These are phyloP conservation scores for Ormyrus nitidulus DNA, from an alignment of 2,888 invertebrate species.

Conservation along the genomic window DNA sequence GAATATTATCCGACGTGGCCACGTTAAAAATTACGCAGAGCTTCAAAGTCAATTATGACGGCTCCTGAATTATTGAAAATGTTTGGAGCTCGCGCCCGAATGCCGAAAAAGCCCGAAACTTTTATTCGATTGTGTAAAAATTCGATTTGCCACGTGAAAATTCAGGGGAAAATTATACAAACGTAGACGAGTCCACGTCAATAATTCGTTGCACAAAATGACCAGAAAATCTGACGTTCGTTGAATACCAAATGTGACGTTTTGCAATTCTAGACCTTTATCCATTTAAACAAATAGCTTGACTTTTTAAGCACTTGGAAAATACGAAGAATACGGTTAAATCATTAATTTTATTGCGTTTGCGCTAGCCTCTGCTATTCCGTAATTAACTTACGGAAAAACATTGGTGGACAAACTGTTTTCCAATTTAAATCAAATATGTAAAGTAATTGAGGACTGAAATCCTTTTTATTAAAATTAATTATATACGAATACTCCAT, in stretches of 20 bases:
- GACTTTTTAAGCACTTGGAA: too few species aligned
- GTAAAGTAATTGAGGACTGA: too few species aligned
- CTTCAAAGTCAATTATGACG: slow-evolving; percentile 52
- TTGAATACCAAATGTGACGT: slow-evolving; percentile 16
- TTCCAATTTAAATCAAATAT: too few species aligned
- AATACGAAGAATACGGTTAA: too few species aligned
- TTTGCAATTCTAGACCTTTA: too few species aligned
- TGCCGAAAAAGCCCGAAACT: neutral
- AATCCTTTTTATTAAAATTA: too few species aligned
- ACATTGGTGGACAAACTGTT: too few species aligned
- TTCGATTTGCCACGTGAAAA: slow-evolving; percentile 29
- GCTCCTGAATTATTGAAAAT: slow-evolving; percentile 48
- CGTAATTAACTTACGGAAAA: too few species aligned
- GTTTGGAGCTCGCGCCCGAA: neutral
- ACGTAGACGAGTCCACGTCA: neutral
- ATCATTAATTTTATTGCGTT: too few species aligned
- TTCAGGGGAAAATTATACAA: slow-evolving; percentile 20
- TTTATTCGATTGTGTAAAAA: slow-evolving; percentile 41
- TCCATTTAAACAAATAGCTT: too few species aligned
- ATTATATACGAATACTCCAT: too few species aligned
- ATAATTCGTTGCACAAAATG: slow-evolving; percentile 17
- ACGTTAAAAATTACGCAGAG: slow-evolving; percentile 48
- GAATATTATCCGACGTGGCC: slow-evolving; percentile 22
- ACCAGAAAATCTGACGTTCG: slow-evolving; percentile 30
- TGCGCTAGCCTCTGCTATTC: too few species aligned